Percentiles rank a stretch among this genome's conserved stretches.
phyloP scores from a whole-genome alignment of 2,888 invertebrate genomes.

The Hymenopus coronatus region DNA sequence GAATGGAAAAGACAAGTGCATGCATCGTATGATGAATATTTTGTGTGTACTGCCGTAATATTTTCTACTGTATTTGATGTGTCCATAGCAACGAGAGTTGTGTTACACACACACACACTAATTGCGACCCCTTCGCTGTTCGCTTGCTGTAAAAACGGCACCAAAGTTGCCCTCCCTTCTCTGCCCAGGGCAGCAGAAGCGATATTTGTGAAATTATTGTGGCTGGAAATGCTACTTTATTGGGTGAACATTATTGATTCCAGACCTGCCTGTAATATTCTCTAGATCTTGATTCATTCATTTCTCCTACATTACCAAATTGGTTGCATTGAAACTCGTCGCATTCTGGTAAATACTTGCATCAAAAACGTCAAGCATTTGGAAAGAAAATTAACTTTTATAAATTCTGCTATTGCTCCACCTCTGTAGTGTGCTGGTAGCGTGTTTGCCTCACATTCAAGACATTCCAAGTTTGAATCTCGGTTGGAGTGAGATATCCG shows the following conservation, averaged over 20 bases:
- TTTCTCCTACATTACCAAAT: too few relatives aligned
- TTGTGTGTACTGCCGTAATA: conserved; percentile 22
- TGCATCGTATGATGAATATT: conserved; percentile 22
- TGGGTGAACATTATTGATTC: not conserved
- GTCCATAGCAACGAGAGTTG: conserved; percentile 12
- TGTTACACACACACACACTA: not conserved
- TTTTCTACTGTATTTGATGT: conserved; percentile 19
- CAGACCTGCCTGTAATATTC: not conserved
- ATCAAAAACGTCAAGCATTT: too few relatives aligned
- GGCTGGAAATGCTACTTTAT: not conserved
- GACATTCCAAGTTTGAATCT: too few relatives aligned
- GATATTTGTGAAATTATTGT: not conserved
- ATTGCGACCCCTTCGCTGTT: not conserved
- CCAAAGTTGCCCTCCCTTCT: not conserved
- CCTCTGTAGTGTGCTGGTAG: too few relatives aligned
- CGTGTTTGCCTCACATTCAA: too few relatives aligned
- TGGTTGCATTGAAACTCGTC: too few relatives aligned
- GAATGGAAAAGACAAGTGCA: conserved; percentile 20
- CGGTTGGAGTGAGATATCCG: too few relatives aligned
- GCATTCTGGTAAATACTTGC: too few relatives aligned
- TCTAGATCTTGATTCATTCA: too few relatives aligned
- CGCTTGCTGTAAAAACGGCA: not conserved
- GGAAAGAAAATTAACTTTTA: too few relatives aligned
- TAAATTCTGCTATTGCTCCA: too few relatives aligned
- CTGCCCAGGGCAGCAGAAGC: not conserved